Conservation (phyloP, 2,888 invertebrate species). For the Pantelozetes paolii region DNA sequence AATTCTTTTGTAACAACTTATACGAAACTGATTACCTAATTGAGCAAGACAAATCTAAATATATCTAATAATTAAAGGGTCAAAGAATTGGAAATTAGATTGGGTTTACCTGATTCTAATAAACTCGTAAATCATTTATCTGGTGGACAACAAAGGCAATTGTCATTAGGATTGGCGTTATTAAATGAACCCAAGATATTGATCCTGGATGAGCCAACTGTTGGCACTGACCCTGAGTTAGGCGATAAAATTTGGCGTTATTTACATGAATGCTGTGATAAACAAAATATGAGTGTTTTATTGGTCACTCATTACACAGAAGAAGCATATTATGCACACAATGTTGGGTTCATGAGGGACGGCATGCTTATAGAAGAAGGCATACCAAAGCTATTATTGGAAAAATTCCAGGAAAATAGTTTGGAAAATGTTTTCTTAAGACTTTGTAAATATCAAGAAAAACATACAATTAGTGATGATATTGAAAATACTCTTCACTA, state of each 20-base stretch:
- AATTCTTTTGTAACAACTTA: too few species aligned
- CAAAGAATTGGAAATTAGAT: too few species aligned
- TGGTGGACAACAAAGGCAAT: conserved; percentile 35
- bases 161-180: conserved; percentile 35
- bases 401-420: background rate
- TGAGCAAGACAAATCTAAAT: too few species aligned
- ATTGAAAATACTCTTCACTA: background rate
- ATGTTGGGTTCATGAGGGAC: conserved; percentile 31
- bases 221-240: conserved; percentile 37
- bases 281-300: conserved; percentile 16
- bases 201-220: conserved; percentile 39
- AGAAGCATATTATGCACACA: conserved; percentile 22
- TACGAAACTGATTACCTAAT: too few species aligned
- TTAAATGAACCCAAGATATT: conserved; percentile 30
- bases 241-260: conserved; percentile 38
- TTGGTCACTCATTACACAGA: conserved; percentile 37
- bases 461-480: background rate
- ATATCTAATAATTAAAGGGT: too few species aligned
- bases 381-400: background rate
- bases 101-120: background rate
- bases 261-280: background rate
- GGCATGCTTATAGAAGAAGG: conserved; percentile 27
- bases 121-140: conserved; percentile 17
- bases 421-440: background rate
- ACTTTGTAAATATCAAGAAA: conserved; percentile 19